These are phyloP conservation scores for Eleginops maclovinus DNA, from an alignment of 2,113 vertebrate genomes.

Conservation along the genomic window DNA sequence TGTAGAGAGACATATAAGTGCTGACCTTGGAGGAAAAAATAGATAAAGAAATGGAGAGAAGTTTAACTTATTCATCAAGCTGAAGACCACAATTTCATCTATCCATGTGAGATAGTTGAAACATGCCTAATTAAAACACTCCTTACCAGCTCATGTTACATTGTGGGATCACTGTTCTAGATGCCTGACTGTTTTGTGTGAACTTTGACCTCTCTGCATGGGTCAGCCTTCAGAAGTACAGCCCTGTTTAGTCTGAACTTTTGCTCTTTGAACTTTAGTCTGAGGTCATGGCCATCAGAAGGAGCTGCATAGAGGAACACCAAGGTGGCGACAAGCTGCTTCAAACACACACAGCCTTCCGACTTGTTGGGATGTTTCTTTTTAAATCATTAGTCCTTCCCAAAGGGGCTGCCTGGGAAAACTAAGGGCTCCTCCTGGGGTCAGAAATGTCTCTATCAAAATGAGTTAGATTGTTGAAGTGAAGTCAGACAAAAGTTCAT, in stretches of 20 bases:
- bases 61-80: conserved; percentile 5
- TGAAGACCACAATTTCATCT: neutral
- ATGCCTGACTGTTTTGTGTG: conserved; percentile 19
- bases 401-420: conserved; percentile 9
- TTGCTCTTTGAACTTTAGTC: conserved; percentile 39
- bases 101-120: neutral
- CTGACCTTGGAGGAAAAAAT: neutral
- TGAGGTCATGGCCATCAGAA: conserved; percentile 37
- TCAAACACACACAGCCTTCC: conserved; percentile 20
- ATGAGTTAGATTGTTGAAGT: conserved; percentile 11
- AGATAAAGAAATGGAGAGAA: neutral
- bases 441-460: conserved; percentile 17
- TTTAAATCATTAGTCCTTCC: conserved; percentile 36
- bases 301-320: conserved; percentile 28
- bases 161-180: conserved; percentile 1
- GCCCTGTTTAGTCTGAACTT: conserved; percentile 54
- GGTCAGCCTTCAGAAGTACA: conserved; percentile 40
- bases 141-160: neutral
- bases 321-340: conserved; percentile 21
- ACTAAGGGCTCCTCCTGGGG: neutral
- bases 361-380: conserved; percentile 43
- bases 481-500: rapidly evolving
- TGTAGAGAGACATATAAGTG: neutral
- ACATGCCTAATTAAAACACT: neutral
- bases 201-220: conserved; percentile 40